Evolutionary conservation across 2,888 invertebrate species (phyloP), one percentile per base, ranked within the genome.

Genomic region (Papilio demoleus): DNA sequence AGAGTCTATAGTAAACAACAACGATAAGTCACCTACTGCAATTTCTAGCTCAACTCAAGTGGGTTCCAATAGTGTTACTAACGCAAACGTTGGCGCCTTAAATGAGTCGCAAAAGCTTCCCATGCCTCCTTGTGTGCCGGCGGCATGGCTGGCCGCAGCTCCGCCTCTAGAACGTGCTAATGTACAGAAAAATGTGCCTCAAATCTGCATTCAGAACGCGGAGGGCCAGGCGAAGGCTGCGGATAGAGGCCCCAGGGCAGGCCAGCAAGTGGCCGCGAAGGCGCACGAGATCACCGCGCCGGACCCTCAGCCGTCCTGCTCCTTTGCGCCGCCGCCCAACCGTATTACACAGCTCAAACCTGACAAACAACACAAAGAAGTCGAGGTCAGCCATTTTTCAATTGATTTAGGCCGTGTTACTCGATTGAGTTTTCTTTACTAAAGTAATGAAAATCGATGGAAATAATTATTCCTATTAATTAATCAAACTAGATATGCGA

Each of bases 241-340:
- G 59, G 78, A 79, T 64, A 84, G 82, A 73, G 82, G 81, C 71
- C 73, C 78, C 34, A 81, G 81, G 68, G 76, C 81, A 56, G 76
- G 78, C 22, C 75, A 83, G 56, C 82, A 83, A 72, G 76, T 79
- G 60, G 73, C 78, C 47, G 71, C 70, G 63, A 80, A 76, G 76
- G 74, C 72, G 69, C 79, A 77, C 71, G 77, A 80, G 63, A 74
- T 76, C 70, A 71, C 75, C 36, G 70, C 76, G 59, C 75, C 73
- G 53, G 88, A 90, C 63, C 83, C 84, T 63, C 87, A 87, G 73
- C 90, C 92, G 40, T 90, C 92, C 72, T 92, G 92, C 76, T 92
- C 92, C 24, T 90, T 83, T 77, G 82, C 76, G 67, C 81, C 84
- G 67, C 81, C 83, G 56, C 77, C 75, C 71, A 77, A 80, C 42